phyloP scores from a whole-genome alignment of 2,888 invertebrate genomes.

The Shargacucullia verbasci region DNA sequence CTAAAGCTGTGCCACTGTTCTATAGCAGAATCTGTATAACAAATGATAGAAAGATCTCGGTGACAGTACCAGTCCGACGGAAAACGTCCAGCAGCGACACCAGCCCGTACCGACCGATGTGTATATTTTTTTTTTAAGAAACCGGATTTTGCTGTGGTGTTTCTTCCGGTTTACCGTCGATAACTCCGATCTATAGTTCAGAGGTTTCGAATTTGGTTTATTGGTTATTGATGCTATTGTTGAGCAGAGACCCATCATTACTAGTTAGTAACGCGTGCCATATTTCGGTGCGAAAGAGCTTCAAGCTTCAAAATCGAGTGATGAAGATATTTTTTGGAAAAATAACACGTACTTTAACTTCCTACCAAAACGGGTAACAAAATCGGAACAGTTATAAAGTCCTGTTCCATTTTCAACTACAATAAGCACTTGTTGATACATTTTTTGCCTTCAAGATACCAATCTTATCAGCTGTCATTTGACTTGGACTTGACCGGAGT shows the following conservation, averaged over 20 bases:
- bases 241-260: too few species aligned
- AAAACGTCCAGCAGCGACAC: slow-evolving; percentile 29
- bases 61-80: slow-evolving; percentile 19
- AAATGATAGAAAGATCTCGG: slow-evolving; percentile 11
- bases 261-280: too few species aligned
- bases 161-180: slow-evolving; percentile 23
- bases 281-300: too few species aligned
- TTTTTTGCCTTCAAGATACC: slow-evolving; percentile 22
- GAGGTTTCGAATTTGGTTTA: slow-evolving; percentile 1
- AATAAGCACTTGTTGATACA: slow-evolving; percentile 45
- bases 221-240: too few species aligned
- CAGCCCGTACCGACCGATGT: slow-evolving; percentile 4
- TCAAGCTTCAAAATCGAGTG: too few species aligned
- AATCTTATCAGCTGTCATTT: slow-evolving; percentile 44
- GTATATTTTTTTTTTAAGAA: slow-evolving; percentile 39
- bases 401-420: too few species aligned
- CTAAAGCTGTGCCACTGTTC: slow-evolving; percentile 10
- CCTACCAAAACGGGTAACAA: too few species aligned
- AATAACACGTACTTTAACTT: too few species aligned
- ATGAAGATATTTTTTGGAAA: too few species aligned
- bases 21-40: slow-evolving; percentile 11
- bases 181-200: neutral
- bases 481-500: slow-evolving; percentile 48
- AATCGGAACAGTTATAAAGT: too few species aligned
- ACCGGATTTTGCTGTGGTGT: slow-evolving; percentile 9